Base-by-base conservation (phyloP, 1,140 invertebrate genomes). In the Formica exsecta region DNA sequence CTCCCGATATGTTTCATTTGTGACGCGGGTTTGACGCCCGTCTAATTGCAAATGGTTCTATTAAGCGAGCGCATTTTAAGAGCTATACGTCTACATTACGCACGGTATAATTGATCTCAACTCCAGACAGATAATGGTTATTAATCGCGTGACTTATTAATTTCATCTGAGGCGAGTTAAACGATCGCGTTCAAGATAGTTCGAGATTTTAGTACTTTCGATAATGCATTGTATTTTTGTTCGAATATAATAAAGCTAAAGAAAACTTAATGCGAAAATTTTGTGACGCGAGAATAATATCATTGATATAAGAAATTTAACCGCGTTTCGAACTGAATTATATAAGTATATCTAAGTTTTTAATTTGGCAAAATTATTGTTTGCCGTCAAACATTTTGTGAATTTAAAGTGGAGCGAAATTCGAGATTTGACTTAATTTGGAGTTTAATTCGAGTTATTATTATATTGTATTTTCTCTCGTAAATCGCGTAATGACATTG, bases 61-160 rank as follows among this genome's bases (percentile, higher is more conserved):
- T 84, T 85, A 73, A 83, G 61, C 71, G 81, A 19, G 38, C 57
- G 54, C 54, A 44, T 51, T 74, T 84, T 48, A 62, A 8, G n/a
- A 22, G 32, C 51, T 36, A 83, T 11, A 8, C 11, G 6, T 73
- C 70, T 32, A 29, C 65, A 38, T 71, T 81, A 71, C 51, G 11
- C 64, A 29, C 6, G 4, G 32, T 9, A 36, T 62, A 73, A 83
- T 74, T 71, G 25, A 73, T 83, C 79, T 59, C 54, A 61, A 36
- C 57, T 73, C 38, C 36, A 6, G n/a, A 61, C 54, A 32, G 41
- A 74, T 74, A 74, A 73, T 73, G 38, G 25, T 71, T 66, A 81
- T 81, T 81, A 81, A 71, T 71, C 3, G 66, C 19, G 51, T 19
- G 68, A 81, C 38, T 81, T 73, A 81, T 83, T 83, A 83, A 83